These are phyloP conservation scores for Lampris megalopsis DNA, from an alignment of 2,113 vertebrate species.

Conservation along the genomic window DNA sequence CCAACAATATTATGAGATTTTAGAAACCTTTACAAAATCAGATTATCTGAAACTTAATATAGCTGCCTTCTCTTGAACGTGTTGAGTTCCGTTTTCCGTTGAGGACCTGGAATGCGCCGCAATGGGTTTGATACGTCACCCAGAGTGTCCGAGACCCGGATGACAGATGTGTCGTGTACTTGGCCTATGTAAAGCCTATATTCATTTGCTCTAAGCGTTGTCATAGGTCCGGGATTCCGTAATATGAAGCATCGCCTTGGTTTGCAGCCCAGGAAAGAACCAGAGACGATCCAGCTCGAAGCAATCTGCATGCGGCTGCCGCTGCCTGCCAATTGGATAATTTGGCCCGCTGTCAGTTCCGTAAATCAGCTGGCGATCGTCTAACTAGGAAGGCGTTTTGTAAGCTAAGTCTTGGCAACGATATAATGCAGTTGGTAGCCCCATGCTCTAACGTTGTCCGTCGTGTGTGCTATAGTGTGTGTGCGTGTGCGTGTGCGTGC, in stretches of 20 bases:
- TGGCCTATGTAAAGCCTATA: conserved; percentile 34
- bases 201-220: conserved; percentile 28
- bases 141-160: conserved; percentile 15
- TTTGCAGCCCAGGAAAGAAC: conserved; percentile 37
- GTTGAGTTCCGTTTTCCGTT: neutral
- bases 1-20: too few relatives aligned
- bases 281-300: conserved; percentile 33
- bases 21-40: too few relatives aligned
- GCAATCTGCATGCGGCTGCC: conserved; percentile 24
- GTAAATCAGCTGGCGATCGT: conserved; percentile 46
- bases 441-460: conserved; percentile 9
- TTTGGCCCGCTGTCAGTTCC: conserved; percentile 45
- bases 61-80: neutral
- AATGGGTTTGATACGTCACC: too few relatives aligned
- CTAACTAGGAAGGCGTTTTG: conserved; percentile 25
- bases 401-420: conserved; percentile 34
- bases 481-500: neutral
- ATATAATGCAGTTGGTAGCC: conserved; percentile 28
- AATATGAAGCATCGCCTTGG: conserved; percentile 42
- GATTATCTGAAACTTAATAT: neutral
- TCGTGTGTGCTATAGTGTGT: neutral
- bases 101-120: too few relatives aligned
- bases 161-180: conserved; percentile 22
- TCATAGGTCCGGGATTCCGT: conserved; percentile 7
- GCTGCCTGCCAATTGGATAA: conserved; percentile 36